Evolutionary conservation across 2,797 vertebrate genomes (phyloP).

Genomic region (Aviceda leuphotes): DNA sequence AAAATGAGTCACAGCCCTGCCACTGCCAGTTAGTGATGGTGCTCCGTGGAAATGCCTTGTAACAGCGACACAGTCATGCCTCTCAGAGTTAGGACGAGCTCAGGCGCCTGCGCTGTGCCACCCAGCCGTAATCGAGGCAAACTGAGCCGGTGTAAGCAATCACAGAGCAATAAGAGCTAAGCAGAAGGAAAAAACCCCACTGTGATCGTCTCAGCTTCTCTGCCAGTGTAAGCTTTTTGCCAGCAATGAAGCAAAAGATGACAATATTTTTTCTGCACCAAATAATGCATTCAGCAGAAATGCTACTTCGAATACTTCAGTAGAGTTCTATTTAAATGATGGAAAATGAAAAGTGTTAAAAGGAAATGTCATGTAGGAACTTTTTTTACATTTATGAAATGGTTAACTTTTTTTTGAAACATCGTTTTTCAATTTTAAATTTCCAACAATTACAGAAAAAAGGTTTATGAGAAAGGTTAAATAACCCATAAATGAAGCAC

Average conservation of each 20-base stretch:
- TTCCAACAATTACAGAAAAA: background rate
- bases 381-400: background rate
- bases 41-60: background rate
- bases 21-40: background rate
- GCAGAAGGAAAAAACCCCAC: fast-evolving
- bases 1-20: background rate
- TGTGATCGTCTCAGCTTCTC: background rate
- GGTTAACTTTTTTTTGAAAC: background rate
- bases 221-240: background rate
- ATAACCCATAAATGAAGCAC: background rate
- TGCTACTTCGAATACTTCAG: background rate
- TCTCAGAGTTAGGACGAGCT: background rate
- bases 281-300: background rate
- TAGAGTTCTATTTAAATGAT: background rate
- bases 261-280: background rate
- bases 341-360: background rate
- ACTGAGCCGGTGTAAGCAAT: background rate
- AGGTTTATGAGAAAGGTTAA: background rate
- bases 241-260: background rate
- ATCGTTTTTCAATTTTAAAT: background rate
- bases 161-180: background rate
- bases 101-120: background rate
- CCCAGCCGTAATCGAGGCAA: background rate
- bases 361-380: background rate
- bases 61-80: fast-evolving